A percentile compares a stretch with the other conserved stretches of the same genome.
Evolutionary conservation across 2,888 invertebrate species (phyloP).

Genomic region (Chalcosyrphus nemorum): DNA sequence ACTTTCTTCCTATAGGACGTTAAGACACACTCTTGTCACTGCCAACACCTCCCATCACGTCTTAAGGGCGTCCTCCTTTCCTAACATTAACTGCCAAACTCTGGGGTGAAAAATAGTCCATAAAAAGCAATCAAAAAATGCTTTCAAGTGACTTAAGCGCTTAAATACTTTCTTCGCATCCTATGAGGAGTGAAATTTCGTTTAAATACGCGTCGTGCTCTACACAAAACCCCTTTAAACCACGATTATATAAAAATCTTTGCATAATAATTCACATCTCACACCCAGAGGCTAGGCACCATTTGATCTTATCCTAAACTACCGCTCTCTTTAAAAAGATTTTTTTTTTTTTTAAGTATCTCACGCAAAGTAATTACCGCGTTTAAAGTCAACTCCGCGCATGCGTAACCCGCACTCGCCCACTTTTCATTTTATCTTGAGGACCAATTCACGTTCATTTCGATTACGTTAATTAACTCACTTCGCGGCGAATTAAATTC

Average conservation of each 20-base stretch:
- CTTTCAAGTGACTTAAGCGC: no score
- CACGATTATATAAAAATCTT: neutral
- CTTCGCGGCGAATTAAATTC: constrained; percentile 4
- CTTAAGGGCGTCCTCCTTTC: no score
- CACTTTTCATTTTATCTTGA: constrained; percentile 12
- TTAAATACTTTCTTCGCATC: no score
- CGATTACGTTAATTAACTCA: constrained; percentile 24
- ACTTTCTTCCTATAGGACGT: no score
- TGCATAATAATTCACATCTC: neutral
- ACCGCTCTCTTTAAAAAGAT: neutral
- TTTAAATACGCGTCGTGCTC: neutral
- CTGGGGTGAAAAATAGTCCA: no score
- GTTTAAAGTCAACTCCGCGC: neutral
- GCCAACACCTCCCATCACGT: no score
- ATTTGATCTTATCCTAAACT: neutral
- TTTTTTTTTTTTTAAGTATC: neutral
- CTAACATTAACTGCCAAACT: no score
- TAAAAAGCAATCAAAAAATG: no score
- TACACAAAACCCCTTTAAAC: no score
- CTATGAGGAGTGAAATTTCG: neutral
- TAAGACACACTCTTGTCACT: no score
- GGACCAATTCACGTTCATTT: neutral
- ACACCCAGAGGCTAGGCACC: neutral
- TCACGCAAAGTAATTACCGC: neutral
- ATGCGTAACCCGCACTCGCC: neutral